Conservation (phyloP, 1,140 invertebrate genomes). For the Sycophila sp. region DNA sequence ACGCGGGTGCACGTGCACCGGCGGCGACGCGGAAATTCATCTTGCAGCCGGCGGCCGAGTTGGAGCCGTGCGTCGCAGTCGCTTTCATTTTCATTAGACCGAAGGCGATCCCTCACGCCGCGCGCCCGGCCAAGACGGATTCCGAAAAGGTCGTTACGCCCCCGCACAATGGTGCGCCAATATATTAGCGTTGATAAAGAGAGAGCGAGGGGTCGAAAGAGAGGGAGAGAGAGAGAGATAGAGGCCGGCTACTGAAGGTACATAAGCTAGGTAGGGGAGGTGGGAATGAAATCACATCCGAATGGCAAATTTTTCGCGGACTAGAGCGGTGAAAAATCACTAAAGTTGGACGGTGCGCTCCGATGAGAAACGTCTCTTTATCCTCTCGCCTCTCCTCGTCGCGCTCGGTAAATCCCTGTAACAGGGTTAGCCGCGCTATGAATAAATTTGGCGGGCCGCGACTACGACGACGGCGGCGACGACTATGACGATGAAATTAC, state of each 20-base stretch:
- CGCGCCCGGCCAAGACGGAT: constrained; percentile 11
- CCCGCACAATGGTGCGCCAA: not conserved
- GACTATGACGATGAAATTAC: constrained; percentile 44
- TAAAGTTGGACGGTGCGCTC: constrained; percentile 53
- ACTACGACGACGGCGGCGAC: constrained; percentile 39
- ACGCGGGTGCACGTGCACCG: not conserved
- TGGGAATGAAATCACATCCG: too few species aligned
- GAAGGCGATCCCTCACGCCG: not conserved
- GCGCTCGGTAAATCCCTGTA: constrained; percentile 57
- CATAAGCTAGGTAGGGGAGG: too few species aligned
- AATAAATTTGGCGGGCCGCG: constrained; percentile 61
- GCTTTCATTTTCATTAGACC: constrained; percentile 32
- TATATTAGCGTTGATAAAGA: constrained; percentile 22
- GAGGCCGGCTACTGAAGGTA: too few species aligned
- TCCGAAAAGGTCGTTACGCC: not conserved
- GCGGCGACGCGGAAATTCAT: not conserved
- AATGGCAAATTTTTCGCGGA: constrained; percentile 43
- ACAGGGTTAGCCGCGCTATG: constrained; percentile 62
- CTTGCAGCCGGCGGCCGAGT: constrained; percentile 24
- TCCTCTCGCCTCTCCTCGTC: constrained; percentile 10
- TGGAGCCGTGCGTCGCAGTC: constrained; percentile 11
- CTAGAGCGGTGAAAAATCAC: constrained; percentile 49
- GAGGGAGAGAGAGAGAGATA: too few species aligned
- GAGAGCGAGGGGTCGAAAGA: constrained; percentile 24
- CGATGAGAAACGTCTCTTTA: constrained; percentile 55